Evolutionary conservation across 1,140 invertebrate species (phyloP).

Genomic region (Parasteatoda tepidariorum): DNA sequence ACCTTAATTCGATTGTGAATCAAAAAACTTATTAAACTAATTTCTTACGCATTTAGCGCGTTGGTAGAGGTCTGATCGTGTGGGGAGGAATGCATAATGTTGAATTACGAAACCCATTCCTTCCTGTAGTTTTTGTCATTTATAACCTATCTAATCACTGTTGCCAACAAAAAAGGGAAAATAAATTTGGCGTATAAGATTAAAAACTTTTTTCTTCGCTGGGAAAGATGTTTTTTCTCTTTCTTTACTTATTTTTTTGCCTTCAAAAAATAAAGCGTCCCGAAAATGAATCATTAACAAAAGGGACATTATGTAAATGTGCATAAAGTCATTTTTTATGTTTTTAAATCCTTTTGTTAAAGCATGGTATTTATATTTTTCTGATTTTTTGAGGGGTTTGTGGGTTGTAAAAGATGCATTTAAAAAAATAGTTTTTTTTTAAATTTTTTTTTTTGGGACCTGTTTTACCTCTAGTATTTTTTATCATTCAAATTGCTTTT

Average conservation of each 20-base stretch:
- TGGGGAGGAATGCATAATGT: not conserved
- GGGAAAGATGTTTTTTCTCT: slow-evolving; percentile 6
- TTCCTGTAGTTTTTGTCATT: not conserved
- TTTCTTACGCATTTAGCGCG: not conserved
- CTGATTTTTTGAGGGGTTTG: not conserved
- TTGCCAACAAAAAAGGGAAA: not conserved
- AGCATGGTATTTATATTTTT: slow-evolving; percentile 23
- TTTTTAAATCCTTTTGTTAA: slow-evolving; percentile 1
- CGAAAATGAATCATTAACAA: slow-evolving; percentile 42
- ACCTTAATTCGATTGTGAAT: not conserved
- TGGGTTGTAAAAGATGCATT: not conserved
- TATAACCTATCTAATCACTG: not conserved
- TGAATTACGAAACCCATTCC: not conserved
- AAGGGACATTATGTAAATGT: slow-evolving; percentile 50
- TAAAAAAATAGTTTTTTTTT: too few species aligned
- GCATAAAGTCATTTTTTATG: slow-evolving; percentile 36
- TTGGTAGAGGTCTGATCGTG: not conserved
- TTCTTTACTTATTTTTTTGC: not conserved
- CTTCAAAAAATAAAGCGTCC: not conserved
- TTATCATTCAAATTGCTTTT: too few species aligned
- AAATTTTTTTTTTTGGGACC: too few species aligned
- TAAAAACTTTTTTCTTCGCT: slow-evolving; percentile 13
- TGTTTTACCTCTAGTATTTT: too few species aligned
- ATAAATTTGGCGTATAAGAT: not conserved
- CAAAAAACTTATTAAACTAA: not conserved